Evolutionary conservation across 2,797 vertebrate species (phyloP).

Genomic region (Vipera ursinii): DNA sequence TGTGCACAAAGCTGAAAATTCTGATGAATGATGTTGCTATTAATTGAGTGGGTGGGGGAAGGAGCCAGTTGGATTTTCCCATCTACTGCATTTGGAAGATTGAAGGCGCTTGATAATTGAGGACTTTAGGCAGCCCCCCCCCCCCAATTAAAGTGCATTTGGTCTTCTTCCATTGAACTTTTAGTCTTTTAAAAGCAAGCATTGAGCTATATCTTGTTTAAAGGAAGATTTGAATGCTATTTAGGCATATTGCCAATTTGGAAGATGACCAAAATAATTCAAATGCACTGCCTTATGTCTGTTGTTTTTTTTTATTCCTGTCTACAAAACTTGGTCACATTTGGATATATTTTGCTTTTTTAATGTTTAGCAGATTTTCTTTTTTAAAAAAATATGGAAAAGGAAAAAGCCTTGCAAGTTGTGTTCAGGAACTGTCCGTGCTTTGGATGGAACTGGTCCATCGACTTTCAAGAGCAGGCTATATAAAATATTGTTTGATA

Average conservation of each 20-base stretch:
- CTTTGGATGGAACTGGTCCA: background rate
- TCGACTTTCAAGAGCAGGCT: background rate
- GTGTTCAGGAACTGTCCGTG: background rate
- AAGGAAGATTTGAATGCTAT: constrained; percentile 33
- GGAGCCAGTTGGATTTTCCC: background rate
- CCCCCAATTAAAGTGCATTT: background rate
- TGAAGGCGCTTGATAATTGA: background rate
- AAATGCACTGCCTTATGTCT: background rate
- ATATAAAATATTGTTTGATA: background rate
- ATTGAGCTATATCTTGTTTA: constrained; percentile 36
- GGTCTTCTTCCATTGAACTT: background rate
- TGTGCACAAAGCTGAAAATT: background rate
- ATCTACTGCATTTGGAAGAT: background rate
- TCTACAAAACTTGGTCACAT: constrained; percentile 8
- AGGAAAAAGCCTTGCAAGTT: background rate
- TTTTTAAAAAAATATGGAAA: background rate
- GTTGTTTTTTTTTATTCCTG: constrained; percentile 36
- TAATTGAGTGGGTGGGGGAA: background rate
- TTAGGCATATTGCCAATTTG: background rate
- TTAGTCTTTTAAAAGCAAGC: background rate
- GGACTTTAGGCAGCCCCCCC: background rate
- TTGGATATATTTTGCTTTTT: background rate
- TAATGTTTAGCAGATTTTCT: background rate
- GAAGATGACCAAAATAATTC: background rate
- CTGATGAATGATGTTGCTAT: background rate